A percentile compares a stretch with the other conserved stretches of the same genome.
phyloP scores from a whole-genome alignment of 1,140 invertebrate genomes.

The Ridgeia piscesae region DNA sequence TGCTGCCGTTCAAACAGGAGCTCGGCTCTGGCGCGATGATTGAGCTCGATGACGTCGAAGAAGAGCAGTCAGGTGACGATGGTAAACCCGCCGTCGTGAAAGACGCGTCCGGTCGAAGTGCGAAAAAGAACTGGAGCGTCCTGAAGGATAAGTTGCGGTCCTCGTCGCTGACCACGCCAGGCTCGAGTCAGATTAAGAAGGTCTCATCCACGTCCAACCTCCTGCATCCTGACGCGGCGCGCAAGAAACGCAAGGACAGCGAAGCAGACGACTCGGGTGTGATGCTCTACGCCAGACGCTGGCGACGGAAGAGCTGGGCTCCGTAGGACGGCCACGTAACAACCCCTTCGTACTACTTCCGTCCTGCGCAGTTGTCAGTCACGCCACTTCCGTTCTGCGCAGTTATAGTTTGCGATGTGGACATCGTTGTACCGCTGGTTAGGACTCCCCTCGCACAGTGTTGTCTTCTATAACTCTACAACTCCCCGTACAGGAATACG shows the following conservation, averaged over 20 bases:
- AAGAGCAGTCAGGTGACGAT: background rate
- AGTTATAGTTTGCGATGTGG: background rate
- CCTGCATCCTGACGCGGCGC: background rate
- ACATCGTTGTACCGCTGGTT: background rate
- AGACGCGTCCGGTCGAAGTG: background rate
- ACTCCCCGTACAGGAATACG: too few relatives aligned
- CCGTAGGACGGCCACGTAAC: background rate
- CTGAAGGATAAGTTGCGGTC: background rate
- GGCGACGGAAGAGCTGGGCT: background rate
- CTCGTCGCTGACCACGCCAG: background rate
- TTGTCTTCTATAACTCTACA: background rate
- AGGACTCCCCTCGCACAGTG: background rate
- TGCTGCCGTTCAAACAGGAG: background rate
- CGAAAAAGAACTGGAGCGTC: background rate
- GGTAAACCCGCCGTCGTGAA: background rate
- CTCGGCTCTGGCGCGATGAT: background rate
- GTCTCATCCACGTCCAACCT: background rate
- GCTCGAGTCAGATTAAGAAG: background rate
- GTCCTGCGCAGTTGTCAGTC: background rate
- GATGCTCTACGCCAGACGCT: background rate
- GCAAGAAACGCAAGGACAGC: background rate
- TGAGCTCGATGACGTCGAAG: background rate
- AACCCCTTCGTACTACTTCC: background rate
- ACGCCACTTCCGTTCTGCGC: background rate
- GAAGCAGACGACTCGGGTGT: background rate